phyloP scores from a whole-genome alignment of 1,140 invertebrate genomes.

The Tribolium madens region DNA sequence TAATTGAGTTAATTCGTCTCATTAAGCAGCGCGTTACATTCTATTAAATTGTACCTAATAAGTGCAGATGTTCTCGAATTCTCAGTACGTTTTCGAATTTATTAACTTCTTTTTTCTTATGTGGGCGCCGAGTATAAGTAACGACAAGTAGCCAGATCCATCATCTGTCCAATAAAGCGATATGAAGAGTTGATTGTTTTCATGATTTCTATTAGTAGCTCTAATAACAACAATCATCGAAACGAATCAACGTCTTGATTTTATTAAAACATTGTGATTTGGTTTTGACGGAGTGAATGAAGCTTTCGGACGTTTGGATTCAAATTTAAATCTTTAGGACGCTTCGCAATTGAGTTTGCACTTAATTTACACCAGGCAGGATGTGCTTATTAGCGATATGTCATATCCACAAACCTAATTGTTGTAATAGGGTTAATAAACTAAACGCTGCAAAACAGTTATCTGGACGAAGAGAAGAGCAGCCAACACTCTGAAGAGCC shows the following conservation, averaged over 20 bases:
- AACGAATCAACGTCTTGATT: neutral
- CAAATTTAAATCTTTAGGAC: constrained; percentile 55
- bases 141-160: constrained; percentile 25
- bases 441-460: constrained; percentile 56
- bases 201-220: constrained; percentile 44
- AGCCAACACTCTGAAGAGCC: neutral
- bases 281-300: neutral
- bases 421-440: constrained; percentile 59
- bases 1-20: constrained; percentile 30
- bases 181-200: constrained; percentile 46
- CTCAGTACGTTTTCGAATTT: constrained; percentile 11
- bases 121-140: constrained; percentile 24
- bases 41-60: constrained; percentile 37
- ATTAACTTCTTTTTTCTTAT: neutral
- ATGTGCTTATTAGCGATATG: constrained; percentile 58
- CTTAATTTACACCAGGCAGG: constrained; percentile 58
- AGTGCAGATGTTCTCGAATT: constrained; percentile 38
- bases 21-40: constrained; percentile 34
- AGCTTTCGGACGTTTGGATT: neutral
- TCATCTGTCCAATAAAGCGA: constrained; percentile 42
- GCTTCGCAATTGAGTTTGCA: constrained; percentile 59
- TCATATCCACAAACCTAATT: constrained; percentile 56
- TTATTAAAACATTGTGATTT: constrained; percentile 25
- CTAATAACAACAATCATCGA: constrained; percentile 29
- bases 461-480: constrained; percentile 11